Base-by-base conservation (phyloP, 2,113 vertebrate genomes). In the Romanogobio albipinnatus region DNA sequence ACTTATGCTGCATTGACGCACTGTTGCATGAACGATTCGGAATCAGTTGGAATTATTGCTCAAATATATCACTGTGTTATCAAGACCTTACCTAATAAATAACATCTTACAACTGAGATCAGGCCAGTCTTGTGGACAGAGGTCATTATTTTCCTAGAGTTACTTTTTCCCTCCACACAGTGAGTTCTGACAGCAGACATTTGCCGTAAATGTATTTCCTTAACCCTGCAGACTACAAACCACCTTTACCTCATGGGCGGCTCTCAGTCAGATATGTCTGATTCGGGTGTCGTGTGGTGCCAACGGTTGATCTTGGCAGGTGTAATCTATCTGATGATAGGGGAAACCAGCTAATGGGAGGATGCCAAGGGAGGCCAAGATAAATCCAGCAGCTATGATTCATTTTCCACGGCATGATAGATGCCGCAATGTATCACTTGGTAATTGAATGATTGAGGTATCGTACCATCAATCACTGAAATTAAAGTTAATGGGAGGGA, bases 291-390 rank as follows among this genome's bases (percentile, higher is more conserved):
- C 19, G n/a, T 74, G 43, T 47, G 58, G 17, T 76, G 17, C 74
- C 43, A 64, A 17, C 3, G 19, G 81, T 83, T 24, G 14, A 47
- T 61, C 26, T 43, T 58, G 71, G 19, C 85, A 82, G 56, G 76
- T 80, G 4, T 58, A 53, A 80, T 89, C 71, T 61, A 56, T 75
- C 36, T 83, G 68, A 80, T 79, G 58, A 79, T 64, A n/a, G 14
- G 13, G 22, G 24, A 81, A 81, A 81, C 26, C 79, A 81, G 45
- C 26, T 68, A 10, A 68, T 51, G 45, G 78, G 24, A 81, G 45
- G 61, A 81, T 81, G 24, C 61, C 78, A 68, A 68, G 43, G 26
- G 15, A 76, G 3, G n/a, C 14, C 76, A 62, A 58, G 39, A 47
- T 81, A 66, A 33, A 49, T 81, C 29, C 33, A 58, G 51, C 36